Percentiles rank a stretch among this genome's conserved stretches.
These are phyloP conservation scores for Cartodere bifasciata DNA, from an alignment of 2,888 invertebrate species.

Conservation along the genomic window DNA sequence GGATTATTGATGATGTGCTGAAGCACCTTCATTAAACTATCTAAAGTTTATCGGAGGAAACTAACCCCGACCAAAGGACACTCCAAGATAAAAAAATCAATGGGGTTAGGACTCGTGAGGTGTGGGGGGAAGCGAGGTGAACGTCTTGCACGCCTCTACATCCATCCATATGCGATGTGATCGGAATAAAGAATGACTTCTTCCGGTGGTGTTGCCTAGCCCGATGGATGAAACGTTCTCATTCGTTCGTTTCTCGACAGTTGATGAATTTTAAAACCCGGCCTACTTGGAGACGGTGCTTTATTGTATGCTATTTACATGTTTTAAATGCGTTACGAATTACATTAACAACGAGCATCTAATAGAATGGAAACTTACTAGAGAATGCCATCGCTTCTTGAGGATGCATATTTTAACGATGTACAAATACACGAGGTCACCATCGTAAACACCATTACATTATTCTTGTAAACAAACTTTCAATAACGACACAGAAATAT, in stretches of 20 bases:
- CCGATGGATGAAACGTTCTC: too few relatives aligned
- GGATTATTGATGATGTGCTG: constrained; percentile 15
- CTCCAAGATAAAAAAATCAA: constrained; percentile 13
- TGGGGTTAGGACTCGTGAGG: constrained; percentile 5
- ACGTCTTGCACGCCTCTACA: constrained; percentile 13
- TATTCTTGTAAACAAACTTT: too few relatives aligned
- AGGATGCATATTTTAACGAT: too few relatives aligned
- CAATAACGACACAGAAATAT: too few relatives aligned
- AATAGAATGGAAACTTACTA: too few relatives aligned
- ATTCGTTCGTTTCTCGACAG: constrained; percentile 16
- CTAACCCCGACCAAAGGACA: constrained; percentile 7
- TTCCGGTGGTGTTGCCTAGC: constrained; percentile 20
- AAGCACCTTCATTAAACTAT: constrained; percentile 18
- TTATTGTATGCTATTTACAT: constrained; percentile 12
- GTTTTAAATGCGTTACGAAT: constrained; percentile 12
- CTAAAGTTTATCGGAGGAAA: constrained; percentile 14
- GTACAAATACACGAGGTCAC: too few relatives aligned
- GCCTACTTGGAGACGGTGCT: constrained; percentile 11
- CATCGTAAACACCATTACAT: too few relatives aligned
- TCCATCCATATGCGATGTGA: constrained; percentile 19
- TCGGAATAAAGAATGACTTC: constrained; percentile 19
- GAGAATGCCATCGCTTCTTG: too few relatives aligned
- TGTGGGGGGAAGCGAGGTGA: constrained; percentile 4
- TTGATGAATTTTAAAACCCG: constrained; percentile 21
- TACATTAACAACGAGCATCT: too few relatives aligned